Evolutionary conservation across 2,797 vertebrate genomes (phyloP), one percentile per base, ranked within the genome.

Genomic region (Paratrypauchen microcephalus): DNA sequence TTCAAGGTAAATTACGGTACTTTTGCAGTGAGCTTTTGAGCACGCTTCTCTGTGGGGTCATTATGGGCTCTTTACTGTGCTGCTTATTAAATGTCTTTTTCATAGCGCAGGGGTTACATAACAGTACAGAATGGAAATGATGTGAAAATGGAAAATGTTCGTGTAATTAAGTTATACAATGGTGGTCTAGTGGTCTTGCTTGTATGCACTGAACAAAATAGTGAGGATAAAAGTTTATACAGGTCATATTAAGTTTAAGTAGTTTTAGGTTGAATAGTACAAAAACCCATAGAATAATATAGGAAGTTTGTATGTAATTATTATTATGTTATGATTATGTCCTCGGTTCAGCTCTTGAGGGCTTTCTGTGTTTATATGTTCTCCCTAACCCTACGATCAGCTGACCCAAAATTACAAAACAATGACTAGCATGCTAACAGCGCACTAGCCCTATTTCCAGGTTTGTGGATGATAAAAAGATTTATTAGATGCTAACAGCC

Each of bases 1-100:
- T 65, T 50, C 24, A 32, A 52, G 63, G 63, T 52, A 26, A 30
- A 50, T 47, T 64, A 15, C 16, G 36, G 12, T 39, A 63, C 39
- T 60, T 61, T 45, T 16, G 41, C 41, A 16, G 41, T 3, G 24
- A 26, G 24, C 24, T 45, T 45, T 16, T 4, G 4, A 5, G 41
- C 13, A 4, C 13, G 41, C 12, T 45, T 45, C 41, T 15, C 32
- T 16, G 0, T 41, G 11, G n/a, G 21, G 9, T 62, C 11, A 45
- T 62, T 24, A 41, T 24, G 28, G 1, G 2, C 26, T 7, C 9
- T 32, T 60, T 28, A n/a, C 7, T 5, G 18, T 30, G 9, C 18
- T 21, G 28, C 13, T 45, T 45, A 13, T 60, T 60, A 60, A 36
- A 36, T 36, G 32, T 39, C 28, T 39, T 21, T 60, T 60, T n/a